Conservation (phyloP, 2,888 invertebrate species). For the Erpobdella octoculata region DNA sequence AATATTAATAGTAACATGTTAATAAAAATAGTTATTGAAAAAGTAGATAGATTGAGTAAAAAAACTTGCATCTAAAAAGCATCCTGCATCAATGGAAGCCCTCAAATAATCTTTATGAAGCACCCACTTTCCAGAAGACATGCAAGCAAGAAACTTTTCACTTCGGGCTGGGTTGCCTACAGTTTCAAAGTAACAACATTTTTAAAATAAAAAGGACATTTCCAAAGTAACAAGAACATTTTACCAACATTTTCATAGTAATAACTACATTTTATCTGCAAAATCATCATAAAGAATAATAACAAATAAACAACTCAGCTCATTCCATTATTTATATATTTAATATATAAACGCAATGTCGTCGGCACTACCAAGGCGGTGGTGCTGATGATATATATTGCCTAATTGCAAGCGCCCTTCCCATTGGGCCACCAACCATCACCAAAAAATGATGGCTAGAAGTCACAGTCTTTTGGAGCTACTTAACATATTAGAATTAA, state of each 20-base stretch:
- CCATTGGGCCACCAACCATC: no score
- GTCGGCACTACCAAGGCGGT: no score
- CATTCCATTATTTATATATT: no score
- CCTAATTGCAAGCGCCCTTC: no score
- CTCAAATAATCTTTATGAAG: constrained; percentile 71
- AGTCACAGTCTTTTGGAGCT: no score
- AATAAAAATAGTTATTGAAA: not conserved
- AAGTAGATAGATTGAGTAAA: not conserved
- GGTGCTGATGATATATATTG: no score
- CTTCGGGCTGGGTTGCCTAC: constrained; percentile 56
- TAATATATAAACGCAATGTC: no score
- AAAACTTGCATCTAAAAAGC: constrained; percentile 61
- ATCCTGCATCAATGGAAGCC: constrained; percentile 59
- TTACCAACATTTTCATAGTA: not conserved
- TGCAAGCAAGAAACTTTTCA: constrained; percentile 76
- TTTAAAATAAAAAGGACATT: not conserved
- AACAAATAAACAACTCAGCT: no score
- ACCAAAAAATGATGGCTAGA: no score
- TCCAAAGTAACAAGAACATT: not conserved
- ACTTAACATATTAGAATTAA: no score
- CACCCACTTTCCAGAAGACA: constrained; percentile 83
- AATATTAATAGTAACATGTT: not conserved
- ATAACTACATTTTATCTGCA: no score
- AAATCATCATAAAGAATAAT: no score
- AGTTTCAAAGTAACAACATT: not conserved